Conservation (phyloP, 1,140 invertebrate genomes). For the Heliconius himera region DNA sequence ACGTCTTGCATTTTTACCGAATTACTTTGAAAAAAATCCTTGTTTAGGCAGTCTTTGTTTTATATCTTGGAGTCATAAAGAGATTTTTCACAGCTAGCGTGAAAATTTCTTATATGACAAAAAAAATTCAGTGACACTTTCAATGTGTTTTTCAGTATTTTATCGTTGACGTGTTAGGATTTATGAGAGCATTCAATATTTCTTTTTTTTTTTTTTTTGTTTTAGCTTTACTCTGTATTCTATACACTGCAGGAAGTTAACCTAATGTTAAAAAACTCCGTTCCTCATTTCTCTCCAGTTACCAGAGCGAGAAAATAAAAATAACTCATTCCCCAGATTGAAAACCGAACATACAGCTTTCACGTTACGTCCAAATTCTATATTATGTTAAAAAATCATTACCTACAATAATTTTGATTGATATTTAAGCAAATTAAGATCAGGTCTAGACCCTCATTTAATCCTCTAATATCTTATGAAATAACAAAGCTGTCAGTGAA, state of each 20-base stretch:
- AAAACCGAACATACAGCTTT: not conserved
- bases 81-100: not conserved
- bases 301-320: not conserved
- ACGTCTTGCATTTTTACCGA: not conserved
- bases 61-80: slow-evolving; percentile 1
- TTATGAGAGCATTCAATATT: not conserved
- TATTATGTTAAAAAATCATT: too few species aligned
- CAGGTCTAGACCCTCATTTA: too few species aligned
- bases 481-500: too few species aligned
- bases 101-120: not conserved
- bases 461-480: too few species aligned
- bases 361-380: too few species aligned
- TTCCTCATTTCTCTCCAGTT: not conserved
- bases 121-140: not conserved
- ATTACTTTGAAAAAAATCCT: not conserved
- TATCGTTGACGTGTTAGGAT: not conserved
- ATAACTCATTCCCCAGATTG: not conserved
- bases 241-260: not conserved
- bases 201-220: too few species aligned
- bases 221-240: not conserved
- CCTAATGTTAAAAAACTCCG: not conserved
- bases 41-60: not conserved
- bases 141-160: not conserved
- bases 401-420: too few species aligned
- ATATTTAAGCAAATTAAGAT: too few species aligned